A percentile compares a stretch with the other conserved stretches of the same genome.
Evolutionary conservation across 1,140 invertebrate genomes (phyloP).

Genomic region (Eupeodes corollae): DNA sequence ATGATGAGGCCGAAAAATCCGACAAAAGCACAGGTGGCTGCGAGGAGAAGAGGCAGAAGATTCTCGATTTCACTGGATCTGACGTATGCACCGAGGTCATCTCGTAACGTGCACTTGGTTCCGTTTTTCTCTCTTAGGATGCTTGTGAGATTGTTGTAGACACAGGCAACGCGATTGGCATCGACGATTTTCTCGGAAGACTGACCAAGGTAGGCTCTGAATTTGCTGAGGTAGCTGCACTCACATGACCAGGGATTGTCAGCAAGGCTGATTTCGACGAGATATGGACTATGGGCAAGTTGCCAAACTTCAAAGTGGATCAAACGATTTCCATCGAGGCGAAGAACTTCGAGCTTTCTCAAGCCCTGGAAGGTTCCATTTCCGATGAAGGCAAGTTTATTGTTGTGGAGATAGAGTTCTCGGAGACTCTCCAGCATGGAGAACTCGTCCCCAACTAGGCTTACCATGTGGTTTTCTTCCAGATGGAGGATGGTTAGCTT

Average conservation of each 20-base stretch:
- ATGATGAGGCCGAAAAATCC: constrained; percentile 59
- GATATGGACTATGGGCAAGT: constrained; percentile 60
- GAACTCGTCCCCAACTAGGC: constrained; percentile 73
- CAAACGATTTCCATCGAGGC: constrained; percentile 75
- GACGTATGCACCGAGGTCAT: constrained; percentile 55
- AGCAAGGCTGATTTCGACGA: constrained; percentile 67
- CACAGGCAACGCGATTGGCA: constrained; percentile 52
- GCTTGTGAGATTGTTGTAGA: constrained; percentile 54
- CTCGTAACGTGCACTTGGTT: constrained; percentile 53
- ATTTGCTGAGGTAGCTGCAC: constrained; percentile 66
- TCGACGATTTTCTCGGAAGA: constrained; percentile 64
- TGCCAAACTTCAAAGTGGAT: constrained; percentile 67
- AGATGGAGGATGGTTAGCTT: constrained; percentile 67
- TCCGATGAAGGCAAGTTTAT: constrained; percentile 70
- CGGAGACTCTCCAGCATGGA: constrained; percentile 65
- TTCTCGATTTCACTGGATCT: constrained; percentile 67
- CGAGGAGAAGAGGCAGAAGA: constrained; percentile 62
- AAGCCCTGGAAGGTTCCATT: constrained; percentile 74
- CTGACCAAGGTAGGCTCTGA: constrained; percentile 61
- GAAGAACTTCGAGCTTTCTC: constrained; percentile 67
- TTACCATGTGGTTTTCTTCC: constrained; percentile 71
- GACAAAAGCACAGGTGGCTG: constrained; percentile 61
- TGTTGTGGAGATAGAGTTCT: constrained; percentile 79
- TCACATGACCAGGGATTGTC: constrained; percentile 85
- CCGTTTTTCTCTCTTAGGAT: constrained; percentile 55